Evolutionary conservation across 2,888 invertebrate genomes (phyloP).

Genomic region (Cataglyphis livida): DNA sequence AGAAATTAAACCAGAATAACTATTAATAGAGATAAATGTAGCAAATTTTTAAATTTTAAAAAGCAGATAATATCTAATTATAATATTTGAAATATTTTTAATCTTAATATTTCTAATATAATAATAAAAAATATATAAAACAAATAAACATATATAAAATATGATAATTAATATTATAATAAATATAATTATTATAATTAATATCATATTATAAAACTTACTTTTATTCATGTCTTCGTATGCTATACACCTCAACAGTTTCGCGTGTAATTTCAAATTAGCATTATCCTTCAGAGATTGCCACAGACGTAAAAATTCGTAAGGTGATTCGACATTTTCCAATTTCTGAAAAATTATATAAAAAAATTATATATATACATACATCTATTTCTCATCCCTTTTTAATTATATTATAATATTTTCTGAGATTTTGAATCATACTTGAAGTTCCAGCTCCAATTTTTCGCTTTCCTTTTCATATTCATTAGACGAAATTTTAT

Average conservation of each 20-base stretch:
- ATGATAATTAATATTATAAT: too few species aligned
- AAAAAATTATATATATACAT: not conserved
- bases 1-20: not conserved
- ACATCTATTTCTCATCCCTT: not conserved
- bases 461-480: slow-evolving; percentile 47
- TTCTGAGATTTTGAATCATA: slow-evolving; percentile 27
- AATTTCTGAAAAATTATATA: slow-evolving; percentile 62
- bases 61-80: not conserved
- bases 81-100: not conserved
- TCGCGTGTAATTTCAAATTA: slow-evolving; percentile 79
- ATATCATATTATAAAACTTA: slow-evolving; percentile 53
- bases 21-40: not conserved
- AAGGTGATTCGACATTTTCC: slow-evolving; percentile 77
- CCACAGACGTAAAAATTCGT: slow-evolving; percentile 84
- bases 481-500: slow-evolving; percentile 33
- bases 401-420: not conserved
- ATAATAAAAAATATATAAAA: too few species aligned
- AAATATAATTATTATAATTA: not conserved
- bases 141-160: too few species aligned
- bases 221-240: slow-evolving; percentile 71
- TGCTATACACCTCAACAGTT: slow-evolving; percentile 81
- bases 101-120: too few species aligned
- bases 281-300: slow-evolving; percentile 79
- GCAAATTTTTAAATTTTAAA: not conserved
- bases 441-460: slow-evolving; percentile 44